Percentiles rank a stretch among this genome's conserved stretches.
These are phyloP conservation scores for Hirtodrosophila alboralis DNA, from an alignment of 2,888 invertebrate species.

Conservation along the genomic window DNA sequence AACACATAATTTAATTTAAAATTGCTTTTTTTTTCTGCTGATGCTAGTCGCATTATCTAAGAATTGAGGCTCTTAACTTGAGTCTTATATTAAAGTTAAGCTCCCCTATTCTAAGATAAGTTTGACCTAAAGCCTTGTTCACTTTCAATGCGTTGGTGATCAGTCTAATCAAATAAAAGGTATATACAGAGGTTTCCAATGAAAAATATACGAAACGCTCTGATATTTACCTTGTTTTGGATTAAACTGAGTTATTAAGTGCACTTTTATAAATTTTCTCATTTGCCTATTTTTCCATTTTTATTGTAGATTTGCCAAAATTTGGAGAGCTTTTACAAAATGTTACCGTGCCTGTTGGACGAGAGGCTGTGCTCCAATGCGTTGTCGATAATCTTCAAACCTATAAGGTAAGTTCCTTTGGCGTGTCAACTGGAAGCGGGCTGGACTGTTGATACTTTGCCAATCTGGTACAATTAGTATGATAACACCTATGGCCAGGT, in stretches of 20 bases:
- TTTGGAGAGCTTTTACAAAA: constrained; percentile 88
- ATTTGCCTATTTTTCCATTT: background rate
- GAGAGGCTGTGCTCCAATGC: constrained; percentile 88
- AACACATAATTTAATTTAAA: background rate
- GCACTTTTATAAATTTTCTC: background rate
- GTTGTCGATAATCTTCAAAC: constrained; percentile 88
- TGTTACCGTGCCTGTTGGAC: constrained; percentile 88
- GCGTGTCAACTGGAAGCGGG: constrained; percentile 6
- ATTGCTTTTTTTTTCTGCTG: constrained; percentile 3
- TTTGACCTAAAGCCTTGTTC: constrained; percentile 22
- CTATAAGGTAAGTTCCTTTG: constrained; percentile 86
- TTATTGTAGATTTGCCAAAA: constrained; percentile 87
- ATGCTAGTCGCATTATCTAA: constrained; percentile 55
- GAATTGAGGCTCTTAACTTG: constrained; percentile 70
- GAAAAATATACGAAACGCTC: constrained; percentile 43
- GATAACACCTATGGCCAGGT: constrained; percentile 24
- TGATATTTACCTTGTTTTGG: constrained; percentile 65
- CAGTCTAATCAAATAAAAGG: constrained; percentile 56
- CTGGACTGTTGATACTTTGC: constrained; percentile 16
- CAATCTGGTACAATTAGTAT: constrained; percentile 36
- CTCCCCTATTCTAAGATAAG: constrained; percentile 72
- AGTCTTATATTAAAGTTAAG: constrained; percentile 52
- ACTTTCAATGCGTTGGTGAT: no score
- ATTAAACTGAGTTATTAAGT: constrained; percentile 27
- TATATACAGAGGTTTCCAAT: constrained; percentile 63